Percentiles rank a stretch among this genome's conserved stretches.
These are phyloP conservation scores for Thamnophis sirtalis DNA, from an alignment of 2,113 vertebrate species.

Conservation along the genomic window DNA sequence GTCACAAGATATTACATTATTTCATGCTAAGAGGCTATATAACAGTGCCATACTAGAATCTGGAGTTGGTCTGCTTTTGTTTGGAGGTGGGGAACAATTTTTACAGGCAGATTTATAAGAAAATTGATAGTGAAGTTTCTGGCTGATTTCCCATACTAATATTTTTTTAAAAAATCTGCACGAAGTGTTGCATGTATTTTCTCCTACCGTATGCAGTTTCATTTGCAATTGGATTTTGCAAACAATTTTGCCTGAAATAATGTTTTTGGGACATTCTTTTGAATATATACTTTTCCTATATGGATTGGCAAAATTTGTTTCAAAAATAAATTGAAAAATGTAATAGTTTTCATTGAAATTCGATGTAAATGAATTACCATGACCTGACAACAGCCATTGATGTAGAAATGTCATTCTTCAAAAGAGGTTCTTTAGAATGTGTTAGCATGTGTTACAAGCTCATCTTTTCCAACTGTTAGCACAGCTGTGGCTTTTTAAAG, in stretches of 20 bases:
- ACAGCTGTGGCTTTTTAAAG: not conserved
- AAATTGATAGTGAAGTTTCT: not conserved
- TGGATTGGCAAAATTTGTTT: not conserved
- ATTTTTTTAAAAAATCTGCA: not conserved
- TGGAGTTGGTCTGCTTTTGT: not conserved
- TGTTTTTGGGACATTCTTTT: not conserved
- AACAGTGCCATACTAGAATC: slow-evolving; percentile 13
- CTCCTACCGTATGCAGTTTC: not conserved
- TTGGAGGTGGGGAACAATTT: not conserved
- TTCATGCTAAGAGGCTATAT: slow-evolving; percentile 26
- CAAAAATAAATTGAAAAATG: not conserved
- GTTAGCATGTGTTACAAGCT: not conserved
- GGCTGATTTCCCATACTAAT: too few species aligned
- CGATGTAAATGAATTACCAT: not conserved
- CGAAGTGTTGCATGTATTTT: not conserved
- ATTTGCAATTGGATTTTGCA: not conserved
- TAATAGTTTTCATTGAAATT: not conserved
- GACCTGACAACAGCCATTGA: not conserved
- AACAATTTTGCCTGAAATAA: not conserved
- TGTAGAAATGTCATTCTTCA: not conserved
- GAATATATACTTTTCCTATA: not conserved
- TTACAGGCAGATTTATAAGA: not conserved
- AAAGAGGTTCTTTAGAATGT: not conserved
- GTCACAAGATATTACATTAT: slow-evolving; percentile 39
- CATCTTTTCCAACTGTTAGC: not conserved